These are phyloP conservation scores for Protomyctophum bolini DNA, from an alignment of 2,113 vertebrate species.

Conservation along the genomic window DNA sequence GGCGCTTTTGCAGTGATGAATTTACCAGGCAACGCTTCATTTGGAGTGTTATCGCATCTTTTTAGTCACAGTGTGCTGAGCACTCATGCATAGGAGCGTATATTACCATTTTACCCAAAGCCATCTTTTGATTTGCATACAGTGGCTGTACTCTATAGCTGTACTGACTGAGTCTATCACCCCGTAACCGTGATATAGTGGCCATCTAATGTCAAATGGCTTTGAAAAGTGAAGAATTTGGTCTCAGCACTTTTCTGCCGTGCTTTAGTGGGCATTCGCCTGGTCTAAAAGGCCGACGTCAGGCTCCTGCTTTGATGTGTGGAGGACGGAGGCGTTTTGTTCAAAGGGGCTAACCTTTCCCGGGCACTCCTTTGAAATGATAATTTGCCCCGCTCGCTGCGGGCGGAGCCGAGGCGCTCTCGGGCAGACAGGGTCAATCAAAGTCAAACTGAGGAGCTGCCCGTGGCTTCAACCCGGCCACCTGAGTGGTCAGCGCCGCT, in stretches of 20 bases:
- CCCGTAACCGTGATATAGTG: conserved; percentile 39
- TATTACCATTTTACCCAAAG: conserved; percentile 60
- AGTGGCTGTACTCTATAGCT: conserved; percentile 23
- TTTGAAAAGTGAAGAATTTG: conserved; percentile 52
- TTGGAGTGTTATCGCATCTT: conserved; percentile 58
- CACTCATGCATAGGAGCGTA: conserved; percentile 53
- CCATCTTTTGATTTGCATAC: conserved; percentile 46
- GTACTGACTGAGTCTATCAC: conserved; percentile 29
- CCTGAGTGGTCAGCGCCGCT: conserved; percentile 32
- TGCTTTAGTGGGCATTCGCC: conserved; percentile 55
- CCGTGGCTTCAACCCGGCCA: conserved; percentile 42
- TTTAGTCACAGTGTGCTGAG: conserved; percentile 68
- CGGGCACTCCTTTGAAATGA: conserved; percentile 78
- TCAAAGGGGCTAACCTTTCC: conserved; percentile 80
- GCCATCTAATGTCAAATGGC: conserved; percentile 25
- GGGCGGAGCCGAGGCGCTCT: conserved; percentile 61
- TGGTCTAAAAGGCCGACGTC: conserved; percentile 62
- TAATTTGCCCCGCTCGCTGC: conserved; percentile 70
- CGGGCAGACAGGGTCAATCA: conserved; percentile 68
- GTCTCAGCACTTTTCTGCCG: conserved; percentile 59
- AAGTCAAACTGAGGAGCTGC: conserved; percentile 70
- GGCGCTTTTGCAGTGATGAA: conserved; percentile 62
- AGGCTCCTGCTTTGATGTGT: conserved; percentile 74
- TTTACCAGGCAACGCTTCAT: conserved; percentile 57
- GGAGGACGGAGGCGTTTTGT: conserved; percentile 75